These are phyloP conservation scores for Allolobophora icterica DNA, from an alignment of 2,888 invertebrate species.

Conservation along the genomic window DNA sequence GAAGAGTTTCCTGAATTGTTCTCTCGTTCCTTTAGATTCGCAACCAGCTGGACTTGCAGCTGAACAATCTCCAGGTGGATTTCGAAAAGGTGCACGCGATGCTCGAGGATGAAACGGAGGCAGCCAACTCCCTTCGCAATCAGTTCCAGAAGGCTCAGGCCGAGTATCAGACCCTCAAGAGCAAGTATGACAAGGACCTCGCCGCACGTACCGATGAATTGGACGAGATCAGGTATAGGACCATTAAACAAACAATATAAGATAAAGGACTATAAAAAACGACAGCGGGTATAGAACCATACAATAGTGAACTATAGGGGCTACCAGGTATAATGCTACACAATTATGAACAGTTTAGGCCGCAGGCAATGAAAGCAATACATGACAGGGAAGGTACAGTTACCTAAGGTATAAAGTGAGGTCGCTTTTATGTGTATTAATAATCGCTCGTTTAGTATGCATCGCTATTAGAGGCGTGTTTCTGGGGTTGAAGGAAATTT, in stretches of 20 bases:
- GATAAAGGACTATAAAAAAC: no score
- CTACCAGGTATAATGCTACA: no score
- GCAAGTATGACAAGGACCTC: constrained; percentile 93
- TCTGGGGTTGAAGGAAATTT: no score
- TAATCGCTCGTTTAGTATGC: no score
- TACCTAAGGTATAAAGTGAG: no score
- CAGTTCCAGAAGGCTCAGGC: constrained; percentile 91
- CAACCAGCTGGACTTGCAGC: constrained; percentile 60
- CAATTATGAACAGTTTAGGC: no score
- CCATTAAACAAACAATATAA: background rate
- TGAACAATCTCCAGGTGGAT: constrained; percentile 61
- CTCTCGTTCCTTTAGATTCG: constrained; percentile 43
- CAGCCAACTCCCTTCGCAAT: constrained; percentile 92
- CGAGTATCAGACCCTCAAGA: constrained; percentile 87
- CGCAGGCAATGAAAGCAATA: no score
- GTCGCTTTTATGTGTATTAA: no score
- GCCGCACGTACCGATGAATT: constrained; percentile 90
- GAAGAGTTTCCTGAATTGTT: background rate
- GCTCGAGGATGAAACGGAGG: constrained; percentile 96
- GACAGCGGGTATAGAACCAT: no score
- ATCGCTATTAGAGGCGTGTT: no score
- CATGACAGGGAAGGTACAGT: no score
- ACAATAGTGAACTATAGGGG: no score
- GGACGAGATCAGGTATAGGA: constrained; percentile 70
- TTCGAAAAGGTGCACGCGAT: constrained; percentile 78